Percentiles rank a stretch among this genome's conserved stretches.
Conservation (phyloP, 2,797 vertebrate species). For the Carduelis carduelis region DNA sequence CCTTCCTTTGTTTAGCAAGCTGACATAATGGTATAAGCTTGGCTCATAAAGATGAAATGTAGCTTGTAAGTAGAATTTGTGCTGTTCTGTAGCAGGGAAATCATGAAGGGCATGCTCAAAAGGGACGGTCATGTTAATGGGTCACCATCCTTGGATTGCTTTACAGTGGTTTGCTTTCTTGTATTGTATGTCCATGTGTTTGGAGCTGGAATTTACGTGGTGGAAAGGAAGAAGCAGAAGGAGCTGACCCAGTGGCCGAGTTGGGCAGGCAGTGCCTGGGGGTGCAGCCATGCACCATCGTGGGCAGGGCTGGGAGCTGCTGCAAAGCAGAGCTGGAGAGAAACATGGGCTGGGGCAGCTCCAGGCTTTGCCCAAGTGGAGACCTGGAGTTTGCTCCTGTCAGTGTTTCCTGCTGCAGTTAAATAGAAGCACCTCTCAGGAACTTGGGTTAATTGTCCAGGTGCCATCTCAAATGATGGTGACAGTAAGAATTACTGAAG, state of each 20-base stretch:
- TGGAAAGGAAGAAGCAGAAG: background rate
- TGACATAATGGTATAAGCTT: background rate
- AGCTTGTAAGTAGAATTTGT: background rate
- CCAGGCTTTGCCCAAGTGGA: background rate
- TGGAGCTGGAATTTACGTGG: background rate
- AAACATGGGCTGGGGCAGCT: rapidly evolving
- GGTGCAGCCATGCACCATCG: rapidly evolving
- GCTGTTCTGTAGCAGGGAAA: background rate
- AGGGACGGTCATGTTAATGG: background rate
- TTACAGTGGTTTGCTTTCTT: background rate
- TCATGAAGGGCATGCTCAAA: background rate
- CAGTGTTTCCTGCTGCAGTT: background rate
- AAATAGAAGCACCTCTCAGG: background rate
- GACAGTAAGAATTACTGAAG: background rate
- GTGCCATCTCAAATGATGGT: background rate
- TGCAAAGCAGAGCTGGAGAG: background rate
- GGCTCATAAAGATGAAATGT: background rate
- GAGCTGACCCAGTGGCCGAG: background rate
- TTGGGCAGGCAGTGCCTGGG: rapidly evolving
- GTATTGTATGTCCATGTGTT: background rate
- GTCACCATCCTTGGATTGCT: background rate
- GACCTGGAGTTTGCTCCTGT: background rate
- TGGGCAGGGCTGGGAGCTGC: background rate
- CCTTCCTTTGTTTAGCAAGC: background rate
- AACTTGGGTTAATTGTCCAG: background rate